A percentile compares a stretch with the other conserved stretches of the same genome.
These are phyloP conservation scores for Ariopsis seemanni DNA, from an alignment of 2,113 vertebrate genomes.

Conservation along the genomic window DNA sequence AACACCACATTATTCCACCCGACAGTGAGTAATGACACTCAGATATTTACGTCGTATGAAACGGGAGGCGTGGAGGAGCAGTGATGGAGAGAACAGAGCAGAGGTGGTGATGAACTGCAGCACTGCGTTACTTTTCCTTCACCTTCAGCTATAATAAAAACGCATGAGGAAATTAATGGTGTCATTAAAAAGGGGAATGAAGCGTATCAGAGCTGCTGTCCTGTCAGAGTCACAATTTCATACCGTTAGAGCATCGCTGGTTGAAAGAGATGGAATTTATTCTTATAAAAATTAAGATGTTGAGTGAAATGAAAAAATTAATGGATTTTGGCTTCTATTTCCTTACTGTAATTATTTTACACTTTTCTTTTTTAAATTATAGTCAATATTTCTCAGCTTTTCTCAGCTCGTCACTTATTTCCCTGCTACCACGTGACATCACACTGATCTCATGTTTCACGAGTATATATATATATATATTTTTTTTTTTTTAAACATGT, in stretches of 20 bases:
- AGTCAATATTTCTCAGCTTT: background rate
- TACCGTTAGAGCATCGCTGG: background rate
- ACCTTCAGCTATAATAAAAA: constrained; percentile 3
- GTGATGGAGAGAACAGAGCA: background rate
- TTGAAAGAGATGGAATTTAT: background rate
- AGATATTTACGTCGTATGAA: background rate
- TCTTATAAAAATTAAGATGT: background rate
- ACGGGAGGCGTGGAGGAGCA: background rate
- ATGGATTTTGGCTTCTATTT: background rate
- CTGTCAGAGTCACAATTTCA: background rate
- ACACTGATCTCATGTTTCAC: no score
- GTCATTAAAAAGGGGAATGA: background rate
- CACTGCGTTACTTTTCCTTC: background rate
- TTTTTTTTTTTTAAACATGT: no score
- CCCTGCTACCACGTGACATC: no score
- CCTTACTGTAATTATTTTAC: background rate
- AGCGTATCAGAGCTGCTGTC: background rate
- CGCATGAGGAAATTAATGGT: background rate
- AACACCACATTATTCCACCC: background rate
- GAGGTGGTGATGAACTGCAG: background rate
- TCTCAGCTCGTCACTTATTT: no score
- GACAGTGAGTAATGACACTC: background rate
- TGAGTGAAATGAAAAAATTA: background rate
- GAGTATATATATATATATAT: no score
- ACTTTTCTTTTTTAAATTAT: background rate